These are phyloP conservation scores for Drosophila tanythrix DNA, from an alignment of 2,888 invertebrate genomes.

Conservation along the genomic window DNA sequence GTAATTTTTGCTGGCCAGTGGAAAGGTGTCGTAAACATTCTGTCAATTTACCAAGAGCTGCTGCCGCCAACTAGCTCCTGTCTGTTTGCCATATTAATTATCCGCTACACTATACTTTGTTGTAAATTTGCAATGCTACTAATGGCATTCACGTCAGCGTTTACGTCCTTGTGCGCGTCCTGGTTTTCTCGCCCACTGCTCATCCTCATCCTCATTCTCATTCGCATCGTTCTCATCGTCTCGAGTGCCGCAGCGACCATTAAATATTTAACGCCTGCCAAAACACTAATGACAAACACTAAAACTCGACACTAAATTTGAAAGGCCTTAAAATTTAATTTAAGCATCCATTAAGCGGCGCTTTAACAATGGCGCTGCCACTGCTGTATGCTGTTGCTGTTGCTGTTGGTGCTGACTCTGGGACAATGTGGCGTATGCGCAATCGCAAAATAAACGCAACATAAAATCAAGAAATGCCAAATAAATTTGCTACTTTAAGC, in stretches of 20 bases:
- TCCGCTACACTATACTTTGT: conserved; percentile 72
- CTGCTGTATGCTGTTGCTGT: neutral
- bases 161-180: conserved; percentile 3
- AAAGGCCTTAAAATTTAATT: conserved; percentile 77
- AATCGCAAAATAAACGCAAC: conserved; percentile 69
- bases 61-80: conserved; percentile 6
- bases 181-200: conserved; percentile 3
- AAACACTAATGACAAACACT: conserved; percentile 80
- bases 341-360: conserved; percentile 73
- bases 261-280: conserved; percentile 79
- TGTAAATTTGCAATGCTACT: conserved; percentile 50
- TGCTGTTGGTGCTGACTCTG: conserved; percentile 11
- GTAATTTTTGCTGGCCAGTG: conserved; percentile 39
- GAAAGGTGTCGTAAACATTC: conserved; percentile 36
- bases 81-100: conserved; percentile 66
- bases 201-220: neutral
- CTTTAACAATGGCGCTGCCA: conserved; percentile 53
- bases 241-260: conserved; percentile 48
- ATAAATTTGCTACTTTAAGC: conserved; percentile 76
- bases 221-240: conserved; percentile 14
- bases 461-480: conserved; percentile 75
- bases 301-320: conserved; percentile 75
- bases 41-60: conserved; percentile 49
- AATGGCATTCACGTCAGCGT: conserved; percentile 17
- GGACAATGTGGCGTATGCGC: conserved; percentile 57